Base-by-base conservation (phyloP, 2,797 vertebrate genomes). In the Orestias chungarensis region DNA sequence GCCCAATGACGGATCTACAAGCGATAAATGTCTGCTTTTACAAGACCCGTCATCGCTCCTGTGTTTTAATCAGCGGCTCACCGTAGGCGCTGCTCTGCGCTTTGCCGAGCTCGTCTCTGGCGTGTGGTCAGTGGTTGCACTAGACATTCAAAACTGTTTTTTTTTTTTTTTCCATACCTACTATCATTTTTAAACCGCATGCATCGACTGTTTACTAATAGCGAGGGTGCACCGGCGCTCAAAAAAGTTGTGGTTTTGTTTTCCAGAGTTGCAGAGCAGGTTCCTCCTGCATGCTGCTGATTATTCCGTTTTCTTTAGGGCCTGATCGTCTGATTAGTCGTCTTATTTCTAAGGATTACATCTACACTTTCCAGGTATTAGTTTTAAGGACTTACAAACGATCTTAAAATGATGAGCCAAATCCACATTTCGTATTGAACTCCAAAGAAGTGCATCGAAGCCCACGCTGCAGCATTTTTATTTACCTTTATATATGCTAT, bases 11-110 rank as follows among this genome's bases (percentile, higher is more conserved):
- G 82, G 89, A 84, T 90, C 89, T 86, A 90, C 88, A 82, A 90
- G 89, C 89, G 85, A 89, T 92, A 93, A 91, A 92, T 85, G 89
- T 92, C 86, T 90, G 74, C 88, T 88, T 91, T 91, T 86, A 88
- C 85, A 86, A 82, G 84, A 90, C 79, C 68, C 81, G 81, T 88
- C 87, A 86, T 73, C 70, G 54, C 86, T 73, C 83, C 87, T 80
- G 79, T 84, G 85, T 89, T 90, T 92, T 87, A 87, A 89, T 93
- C 86, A 80, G 80, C 46, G 67, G 68, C 66, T 86, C 80, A 81
- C 88, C 81, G 75, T 71, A 73, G 78, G 57, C 68, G 7, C 10
- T 38, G n/a, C 25, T 25, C 31, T 25, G 33, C 75, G 67, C 33
- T 2, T 9, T 68, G 27, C 64, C 27, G n/a, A 38, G 27, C 17